Conservation (phyloP, 2,797 vertebrate species). For the Pagetopsis macropterus region DNA sequence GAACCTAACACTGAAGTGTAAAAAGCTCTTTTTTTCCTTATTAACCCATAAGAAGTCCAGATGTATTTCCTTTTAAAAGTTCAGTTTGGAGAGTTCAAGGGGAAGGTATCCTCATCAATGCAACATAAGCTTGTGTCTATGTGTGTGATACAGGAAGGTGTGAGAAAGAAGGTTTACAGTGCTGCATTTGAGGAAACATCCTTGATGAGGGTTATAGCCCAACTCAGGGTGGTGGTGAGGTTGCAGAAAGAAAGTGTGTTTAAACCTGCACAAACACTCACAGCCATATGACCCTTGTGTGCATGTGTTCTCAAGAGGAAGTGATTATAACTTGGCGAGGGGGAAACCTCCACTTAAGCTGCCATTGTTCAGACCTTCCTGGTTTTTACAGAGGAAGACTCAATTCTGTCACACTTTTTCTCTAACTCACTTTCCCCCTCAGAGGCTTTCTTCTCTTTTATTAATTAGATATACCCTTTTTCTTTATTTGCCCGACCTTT, state of each 20-base stretch:
- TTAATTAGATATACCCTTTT: neutral
- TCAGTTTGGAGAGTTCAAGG: neutral
- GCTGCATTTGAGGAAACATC: slow-evolving; percentile 24
- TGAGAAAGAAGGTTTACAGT: slow-evolving; percentile 12
- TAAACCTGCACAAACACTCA: slow-evolving; percentile 11
- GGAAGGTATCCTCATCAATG: neutral
- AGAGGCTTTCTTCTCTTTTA: neutral
- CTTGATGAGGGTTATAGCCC: slow-evolving; percentile 8
- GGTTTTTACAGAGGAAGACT: slow-evolving; percentile 47
- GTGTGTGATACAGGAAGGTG: slow-evolving; percentile 8
- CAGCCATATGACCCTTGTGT: slow-evolving; percentile 17
- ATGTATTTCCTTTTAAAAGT: neutral
- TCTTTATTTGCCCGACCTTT: neutral
- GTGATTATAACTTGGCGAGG: slow-evolving; percentile 40
- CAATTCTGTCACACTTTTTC: slow-evolving; percentile 33
- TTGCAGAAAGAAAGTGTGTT: slow-evolving; percentile 32
- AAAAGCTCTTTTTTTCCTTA: neutral
- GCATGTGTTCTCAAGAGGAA: slow-evolving; percentile 43
- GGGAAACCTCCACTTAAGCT: slow-evolving; percentile 52
- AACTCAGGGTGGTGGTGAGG: slow-evolving; percentile 17
- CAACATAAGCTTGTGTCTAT: neutral
- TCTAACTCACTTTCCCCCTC: slow-evolving; percentile 9
- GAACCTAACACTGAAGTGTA: too few relatives aligned
- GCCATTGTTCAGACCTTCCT: slow-evolving; percentile 68
- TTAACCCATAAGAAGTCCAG: neutral